Evolutionary conservation across 2,797 vertebrate genomes (phyloP).

Genomic region (Craterocephalus amniculus): DNA sequence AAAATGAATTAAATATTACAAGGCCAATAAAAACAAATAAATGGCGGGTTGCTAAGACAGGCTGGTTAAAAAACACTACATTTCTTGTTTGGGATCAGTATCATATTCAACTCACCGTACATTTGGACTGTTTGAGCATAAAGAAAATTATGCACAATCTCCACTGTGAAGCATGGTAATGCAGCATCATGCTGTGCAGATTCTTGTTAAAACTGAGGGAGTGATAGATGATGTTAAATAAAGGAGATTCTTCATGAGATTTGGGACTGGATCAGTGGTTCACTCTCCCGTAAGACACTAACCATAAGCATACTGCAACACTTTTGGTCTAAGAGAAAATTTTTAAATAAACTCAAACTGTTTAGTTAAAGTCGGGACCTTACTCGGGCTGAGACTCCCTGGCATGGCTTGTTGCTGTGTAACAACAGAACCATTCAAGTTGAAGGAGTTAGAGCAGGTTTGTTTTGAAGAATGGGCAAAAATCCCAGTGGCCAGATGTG

Average conservation of each 20-base stretch:
- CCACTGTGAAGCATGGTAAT: background rate
- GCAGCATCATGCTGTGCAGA: background rate
- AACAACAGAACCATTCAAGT: background rate
- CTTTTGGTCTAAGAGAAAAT: too few species aligned
- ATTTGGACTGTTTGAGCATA: too few species aligned
- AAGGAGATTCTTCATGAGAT: too few species aligned
- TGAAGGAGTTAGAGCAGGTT: background rate
- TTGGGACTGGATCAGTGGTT: background rate
- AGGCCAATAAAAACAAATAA: slow-evolving; percentile 7
- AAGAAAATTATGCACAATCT: too few species aligned
- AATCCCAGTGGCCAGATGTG: too few species aligned
- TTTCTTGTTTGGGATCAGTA: background rate
- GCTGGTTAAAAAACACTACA: background rate
- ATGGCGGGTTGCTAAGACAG: background rate
- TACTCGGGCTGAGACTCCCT: background rate
- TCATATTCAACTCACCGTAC: background rate
- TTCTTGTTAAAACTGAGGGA: background rate
- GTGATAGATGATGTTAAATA: too few species aligned
- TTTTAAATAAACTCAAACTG: too few species aligned
- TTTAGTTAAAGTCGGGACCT: background rate
- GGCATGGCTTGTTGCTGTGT: background rate
- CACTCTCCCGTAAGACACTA: background rate
- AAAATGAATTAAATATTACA: background rate
- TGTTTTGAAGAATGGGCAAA: too few species aligned
- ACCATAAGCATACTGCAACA: background rate